phyloP scores from a whole-genome alignment of 2,888 invertebrate species.

The Trichacis sp. region DNA sequence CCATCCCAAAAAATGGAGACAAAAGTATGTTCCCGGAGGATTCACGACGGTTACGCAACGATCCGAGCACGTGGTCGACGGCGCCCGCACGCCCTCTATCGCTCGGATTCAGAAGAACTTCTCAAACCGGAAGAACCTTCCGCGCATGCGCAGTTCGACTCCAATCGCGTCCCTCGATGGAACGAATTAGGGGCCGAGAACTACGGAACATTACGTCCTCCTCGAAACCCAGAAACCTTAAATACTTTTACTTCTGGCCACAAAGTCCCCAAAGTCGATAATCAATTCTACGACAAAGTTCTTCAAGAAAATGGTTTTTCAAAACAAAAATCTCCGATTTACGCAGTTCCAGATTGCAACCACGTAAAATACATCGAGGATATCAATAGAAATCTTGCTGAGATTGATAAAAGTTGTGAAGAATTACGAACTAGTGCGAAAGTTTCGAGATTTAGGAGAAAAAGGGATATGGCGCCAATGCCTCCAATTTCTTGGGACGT shows the following conservation, averaged over 20 bases:
- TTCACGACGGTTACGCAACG: slow-evolving; percentile 91
- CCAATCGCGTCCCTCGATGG: slow-evolving; percentile 57
- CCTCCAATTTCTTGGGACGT: slow-evolving; percentile 57
- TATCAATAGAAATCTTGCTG: slow-evolving; percentile 61
- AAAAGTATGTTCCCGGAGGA: slow-evolving; percentile 69
- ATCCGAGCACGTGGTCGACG: slow-evolving; percentile 75
- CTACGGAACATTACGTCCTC: slow-evolving; percentile 55
- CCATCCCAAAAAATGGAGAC: slow-evolving; percentile 53
- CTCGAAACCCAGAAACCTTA: slow-evolving; percentile 39
- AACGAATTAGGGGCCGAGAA: slow-evolving; percentile 55
- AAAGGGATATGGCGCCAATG: slow-evolving; percentile 61
- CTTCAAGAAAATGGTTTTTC: slow-evolving; percentile 2
- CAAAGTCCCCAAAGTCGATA: slow-evolving; percentile 9
- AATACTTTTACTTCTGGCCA: slow-evolving; percentile 53
- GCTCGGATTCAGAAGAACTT: slow-evolving; percentile 60
- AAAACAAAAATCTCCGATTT: slow-evolving; percentile 48
- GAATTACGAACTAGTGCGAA: slow-evolving; percentile 46
- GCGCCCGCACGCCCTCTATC: slow-evolving; percentile 58
- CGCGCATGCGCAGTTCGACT: slow-evolving; percentile 48
- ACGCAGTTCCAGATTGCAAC: slow-evolving; percentile 61
- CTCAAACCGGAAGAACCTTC: slow-evolving; percentile 56
- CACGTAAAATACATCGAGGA: slow-evolving; percentile 64
- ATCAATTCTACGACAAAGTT: neutral
- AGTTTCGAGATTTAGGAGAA: slow-evolving; percentile 32
- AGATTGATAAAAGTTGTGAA: slow-evolving; percentile 62